Percentiles rank a stretch among this genome's conserved stretches.
These are phyloP conservation scores for Rugalucina vietnamica DNA, from an alignment of 2,888 invertebrate species.

Conservation along the genomic window DNA sequence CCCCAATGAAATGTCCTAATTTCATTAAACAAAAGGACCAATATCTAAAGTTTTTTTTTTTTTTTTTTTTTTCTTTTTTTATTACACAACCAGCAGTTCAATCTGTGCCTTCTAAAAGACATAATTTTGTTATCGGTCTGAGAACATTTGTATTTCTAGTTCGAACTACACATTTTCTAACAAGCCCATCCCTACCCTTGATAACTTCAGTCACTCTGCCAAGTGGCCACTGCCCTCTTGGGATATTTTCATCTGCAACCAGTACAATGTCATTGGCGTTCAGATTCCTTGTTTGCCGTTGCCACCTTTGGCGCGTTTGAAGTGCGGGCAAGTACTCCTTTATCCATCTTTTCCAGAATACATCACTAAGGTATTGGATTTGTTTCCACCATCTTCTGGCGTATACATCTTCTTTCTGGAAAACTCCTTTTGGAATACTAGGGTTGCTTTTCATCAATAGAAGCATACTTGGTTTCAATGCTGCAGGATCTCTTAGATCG, in stretches of 20 bases:
- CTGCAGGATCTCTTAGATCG: background rate
- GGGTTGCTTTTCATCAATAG: background rate
- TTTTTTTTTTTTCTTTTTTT: no score
- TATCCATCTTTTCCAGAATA: slow-evolving; percentile 40
- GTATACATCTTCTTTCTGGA: background rate
- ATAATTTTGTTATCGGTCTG: no score
- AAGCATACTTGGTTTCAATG: slow-evolving; percentile 5
- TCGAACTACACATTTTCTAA: slow-evolving; percentile 15
- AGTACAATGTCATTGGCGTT: background rate
- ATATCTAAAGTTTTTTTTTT: no score
- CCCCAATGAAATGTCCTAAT: no score
- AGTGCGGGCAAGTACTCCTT: slow-evolving; percentile 15
- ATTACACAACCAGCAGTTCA: no score
- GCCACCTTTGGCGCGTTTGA: background rate
- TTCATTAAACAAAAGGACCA: no score
- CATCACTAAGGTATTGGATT: slow-evolving; percentile 21
- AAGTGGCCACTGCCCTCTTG: slow-evolving; percentile 40
- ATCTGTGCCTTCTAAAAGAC: no score
- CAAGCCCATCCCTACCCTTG: slow-evolving; percentile 25
- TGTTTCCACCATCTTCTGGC: background rate
- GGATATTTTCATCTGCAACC: background rate
- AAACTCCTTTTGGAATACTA: background rate
- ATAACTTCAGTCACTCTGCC: slow-evolving; percentile 21
- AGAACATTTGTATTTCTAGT: background rate
- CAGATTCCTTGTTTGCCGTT: background rate